A percentile compares a stretch with the other conserved stretches of the same genome.
Evolutionary conservation across 2,888 invertebrate genomes (phyloP).

Genomic region (Mycalesis mineus): DNA sequence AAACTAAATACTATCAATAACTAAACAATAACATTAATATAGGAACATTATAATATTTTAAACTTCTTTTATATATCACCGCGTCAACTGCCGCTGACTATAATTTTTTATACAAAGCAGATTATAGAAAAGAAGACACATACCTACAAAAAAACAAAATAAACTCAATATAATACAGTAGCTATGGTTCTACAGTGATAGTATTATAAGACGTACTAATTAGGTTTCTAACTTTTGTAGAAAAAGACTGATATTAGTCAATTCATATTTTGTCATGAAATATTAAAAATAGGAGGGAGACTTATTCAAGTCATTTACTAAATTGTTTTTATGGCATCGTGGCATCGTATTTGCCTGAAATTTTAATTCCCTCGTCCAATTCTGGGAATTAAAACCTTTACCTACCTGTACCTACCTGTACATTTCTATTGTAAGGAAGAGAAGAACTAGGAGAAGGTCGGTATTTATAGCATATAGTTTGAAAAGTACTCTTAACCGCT

Average conservation of each 20-base stretch:
- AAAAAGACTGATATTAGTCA: not conserved
- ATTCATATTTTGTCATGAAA: too few species aligned
- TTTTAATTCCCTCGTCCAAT: too few species aligned
- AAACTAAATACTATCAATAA: not conserved
- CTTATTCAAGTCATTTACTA: too few species aligned
- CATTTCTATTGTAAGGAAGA: too few species aligned
- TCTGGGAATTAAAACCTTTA: too few species aligned
- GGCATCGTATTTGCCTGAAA: too few species aligned
- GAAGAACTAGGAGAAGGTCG: too few species aligned
- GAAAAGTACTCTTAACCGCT: too few species aligned
- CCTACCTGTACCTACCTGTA: too few species aligned
- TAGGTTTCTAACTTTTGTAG: not conserved
- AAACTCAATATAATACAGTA: not conserved
- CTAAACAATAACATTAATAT: constrained; percentile 1
- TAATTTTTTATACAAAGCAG: constrained; percentile 3
- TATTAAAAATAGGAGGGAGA: too few species aligned
- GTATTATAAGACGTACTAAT: constrained; percentile 1
- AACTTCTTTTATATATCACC: constrained; percentile 3
- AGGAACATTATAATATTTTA: constrained; percentile 8
- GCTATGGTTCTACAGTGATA: not conserved
- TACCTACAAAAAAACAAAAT: not conserved
- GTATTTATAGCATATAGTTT: too few species aligned
- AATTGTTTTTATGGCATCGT: too few species aligned
- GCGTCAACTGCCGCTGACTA: not conserved
- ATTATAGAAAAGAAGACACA: not conserved